phyloP scores from a whole-genome alignment of 2,888 invertebrate species.

The Agelastica alni region DNA sequence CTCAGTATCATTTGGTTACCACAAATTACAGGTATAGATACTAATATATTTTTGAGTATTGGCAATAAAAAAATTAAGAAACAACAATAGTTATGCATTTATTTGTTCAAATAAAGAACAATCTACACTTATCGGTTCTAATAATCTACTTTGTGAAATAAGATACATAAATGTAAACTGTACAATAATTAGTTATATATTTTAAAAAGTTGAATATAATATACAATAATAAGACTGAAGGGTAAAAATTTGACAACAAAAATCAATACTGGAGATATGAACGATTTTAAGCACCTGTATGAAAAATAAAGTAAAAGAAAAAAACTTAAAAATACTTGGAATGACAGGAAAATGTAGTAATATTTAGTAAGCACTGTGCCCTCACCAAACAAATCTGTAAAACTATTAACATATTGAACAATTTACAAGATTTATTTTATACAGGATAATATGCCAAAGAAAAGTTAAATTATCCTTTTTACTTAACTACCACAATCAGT shows the following conservation, averaged over 20 bases:
- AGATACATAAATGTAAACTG: slow-evolving; percentile 31
- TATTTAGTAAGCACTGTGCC: slow-evolving; percentile 34
- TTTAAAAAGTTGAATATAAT: slow-evolving; percentile 29
- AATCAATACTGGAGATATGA: slow-evolving; percentile 42
- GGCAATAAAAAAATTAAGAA: slow-evolving; percentile 9
- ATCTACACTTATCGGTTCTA: slow-evolving; percentile 41
- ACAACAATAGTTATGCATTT: slow-evolving; percentile 32
- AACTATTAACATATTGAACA: slow-evolving; percentile 33
- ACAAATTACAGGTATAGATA: too few species aligned
- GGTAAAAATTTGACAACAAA: slow-evolving; percentile 27
- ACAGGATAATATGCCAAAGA: slow-evolving; percentile 44
- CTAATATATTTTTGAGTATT: too few species aligned
- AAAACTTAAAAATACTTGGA: slow-evolving; percentile 43
- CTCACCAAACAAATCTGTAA: slow-evolving; percentile 42
- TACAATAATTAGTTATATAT: slow-evolving; percentile 35
- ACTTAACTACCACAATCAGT: slow-evolving; percentile 2
- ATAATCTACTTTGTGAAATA: slow-evolving; percentile 37
- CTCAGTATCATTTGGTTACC: too few species aligned
- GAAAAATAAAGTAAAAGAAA: slow-evolving; percentile 29
- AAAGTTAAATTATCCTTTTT: slow-evolving; percentile 24
- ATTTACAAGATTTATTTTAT: slow-evolving; percentile 38
- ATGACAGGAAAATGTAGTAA: slow-evolving; percentile 43
- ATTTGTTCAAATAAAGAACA: slow-evolving; percentile 43
- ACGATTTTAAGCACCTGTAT: slow-evolving; percentile 22
- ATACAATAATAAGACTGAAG: slow-evolving; percentile 37